phyloP scores from a whole-genome alignment of 2,797 vertebrate genomes.

The Betta splendens region DNA sequence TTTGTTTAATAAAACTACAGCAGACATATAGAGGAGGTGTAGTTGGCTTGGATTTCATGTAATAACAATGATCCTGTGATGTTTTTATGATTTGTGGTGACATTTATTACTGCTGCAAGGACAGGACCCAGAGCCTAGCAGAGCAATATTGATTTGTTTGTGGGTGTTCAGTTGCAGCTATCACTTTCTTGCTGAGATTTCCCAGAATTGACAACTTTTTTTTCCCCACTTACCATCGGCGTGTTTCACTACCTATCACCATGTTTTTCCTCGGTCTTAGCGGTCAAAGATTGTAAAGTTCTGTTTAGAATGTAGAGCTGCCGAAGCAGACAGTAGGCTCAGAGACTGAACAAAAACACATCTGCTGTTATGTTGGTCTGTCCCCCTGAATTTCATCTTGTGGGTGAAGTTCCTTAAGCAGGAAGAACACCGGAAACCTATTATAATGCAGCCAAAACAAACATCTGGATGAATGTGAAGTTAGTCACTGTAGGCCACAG shows the following conservation, averaged over 20 bases:
- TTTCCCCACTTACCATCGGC: slow-evolving; percentile 50
- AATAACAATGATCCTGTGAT: slow-evolving; percentile 24
- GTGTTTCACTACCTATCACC: too few species aligned
- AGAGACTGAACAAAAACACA: slow-evolving; percentile 21
- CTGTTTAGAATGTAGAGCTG: neutral
- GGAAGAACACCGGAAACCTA: neutral
- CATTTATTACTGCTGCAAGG: slow-evolving; percentile 42
- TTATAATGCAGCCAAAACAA: slow-evolving; percentile 4
- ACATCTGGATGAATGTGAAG: slow-evolving; percentile 1
- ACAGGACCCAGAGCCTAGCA: slow-evolving; percentile 37
- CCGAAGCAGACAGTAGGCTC: slow-evolving; percentile 4
- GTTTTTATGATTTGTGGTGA: slow-evolving; percentile 44
- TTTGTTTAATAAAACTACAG: slow-evolving; percentile 29
- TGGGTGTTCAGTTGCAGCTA: slow-evolving; percentile 60
- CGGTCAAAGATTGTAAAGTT: slow-evolving; percentile 11
- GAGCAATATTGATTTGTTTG: slow-evolving; percentile 70
- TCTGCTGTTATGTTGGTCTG: slow-evolving; percentile 55
- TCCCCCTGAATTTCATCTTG: slow-evolving; percentile 46
- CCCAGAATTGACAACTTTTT: slow-evolving; percentile 63
- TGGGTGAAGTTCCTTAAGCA: slow-evolving; percentile 31
- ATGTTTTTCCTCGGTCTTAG: slow-evolving; percentile 2
- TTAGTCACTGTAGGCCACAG: neutral
- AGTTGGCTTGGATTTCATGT: slow-evolving; percentile 32
- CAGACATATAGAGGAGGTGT: slow-evolving; percentile 21
- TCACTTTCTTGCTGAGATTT: slow-evolving; percentile 73